Base-by-base conservation (phyloP, 2,113 vertebrate genomes). In the Daboia siamensis region DNA sequence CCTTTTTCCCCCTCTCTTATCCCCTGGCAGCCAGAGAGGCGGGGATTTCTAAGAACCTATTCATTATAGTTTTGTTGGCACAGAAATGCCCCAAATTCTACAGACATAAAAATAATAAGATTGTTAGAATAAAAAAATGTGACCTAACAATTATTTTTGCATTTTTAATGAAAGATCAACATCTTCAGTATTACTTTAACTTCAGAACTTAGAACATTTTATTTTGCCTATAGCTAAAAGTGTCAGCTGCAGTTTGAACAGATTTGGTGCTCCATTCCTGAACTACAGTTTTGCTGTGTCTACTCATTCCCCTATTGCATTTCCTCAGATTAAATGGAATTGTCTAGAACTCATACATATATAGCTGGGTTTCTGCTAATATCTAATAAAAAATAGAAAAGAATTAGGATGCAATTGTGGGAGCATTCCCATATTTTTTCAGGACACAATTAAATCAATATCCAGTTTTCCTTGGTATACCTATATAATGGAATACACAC, bases 51-150 rank as follows among this genome's bases (percentile, higher is more conserved):
- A 97, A 85, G 69, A 97, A 97, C 96, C 97, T 86, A 3, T 92
- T 98, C 97, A 97, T 97, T 97, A 98, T 95, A 96, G 95, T 97
- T 97, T 97, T 96, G 95, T 93, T 92, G 95, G 95, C 97, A 94
- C 94, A 93, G 95, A 96, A 97, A 97, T 96, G 96, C 97, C 96
- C 95, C 96, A 95, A 93, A 96, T 97, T 97, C 96, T 93, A 94
- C 95, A 97, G 94, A 95, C 92, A 94, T 91, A 93, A 96, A 95
- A 95, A 97, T 96, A 97, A 97, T 95, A 93, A 93, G 94, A 95
- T 94, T 96, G 93, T 96, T 97, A 92, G 89, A 93, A 95, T 1
- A 91, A 93, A 93, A 96, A 97, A 95, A 96, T 89, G 89, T 92
- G 91, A 93, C 91, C 96, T 95, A 93, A 86, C 46, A 89, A 94